These are phyloP conservation scores for Eurystomus gularis DNA, from an alignment of 2,113 vertebrate genomes.

Conservation along the genomic window DNA sequence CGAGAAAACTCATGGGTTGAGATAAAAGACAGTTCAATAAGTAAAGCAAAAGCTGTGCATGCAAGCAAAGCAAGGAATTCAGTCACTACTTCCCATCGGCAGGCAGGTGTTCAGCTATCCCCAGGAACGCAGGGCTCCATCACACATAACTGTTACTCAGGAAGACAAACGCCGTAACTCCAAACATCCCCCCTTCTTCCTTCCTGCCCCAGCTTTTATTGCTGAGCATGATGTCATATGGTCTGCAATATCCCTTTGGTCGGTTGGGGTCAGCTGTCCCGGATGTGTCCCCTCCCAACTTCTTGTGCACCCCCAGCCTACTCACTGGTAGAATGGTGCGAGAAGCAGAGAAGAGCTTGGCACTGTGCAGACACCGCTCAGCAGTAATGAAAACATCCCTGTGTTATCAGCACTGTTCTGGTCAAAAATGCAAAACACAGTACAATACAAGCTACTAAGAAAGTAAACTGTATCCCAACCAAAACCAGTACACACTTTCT, in stretches of 20 bases:
- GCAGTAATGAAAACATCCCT: background rate
- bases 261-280: background rate
- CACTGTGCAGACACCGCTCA: accelerated
- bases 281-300: background rate
- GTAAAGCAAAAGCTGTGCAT: too few relatives aligned
- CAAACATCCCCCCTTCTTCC: background rate
- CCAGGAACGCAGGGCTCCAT: background rate
- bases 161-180: background rate
- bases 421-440: background rate
- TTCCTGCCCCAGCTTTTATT: background rate
- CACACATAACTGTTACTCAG: accelerated
- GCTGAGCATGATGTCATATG: background rate
- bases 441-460: background rate
- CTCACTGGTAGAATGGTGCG: accelerated
- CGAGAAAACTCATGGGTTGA: background rate
- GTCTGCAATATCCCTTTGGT: background rate
- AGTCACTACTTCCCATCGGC: too few relatives aligned
- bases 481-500: background rate
- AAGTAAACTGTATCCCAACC: background rate
- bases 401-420: background rate
- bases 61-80: too few relatives aligned
- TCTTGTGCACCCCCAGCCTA: background rate
- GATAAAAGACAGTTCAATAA: too few relatives aligned
- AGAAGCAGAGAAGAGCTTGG: background rate
- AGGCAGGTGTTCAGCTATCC: background rate